A percentile compares a stretch with the other conserved stretches of the same genome.
phyloP scores from a whole-genome alignment of 2,888 invertebrate species.

The Epinotia demarniana region DNA sequence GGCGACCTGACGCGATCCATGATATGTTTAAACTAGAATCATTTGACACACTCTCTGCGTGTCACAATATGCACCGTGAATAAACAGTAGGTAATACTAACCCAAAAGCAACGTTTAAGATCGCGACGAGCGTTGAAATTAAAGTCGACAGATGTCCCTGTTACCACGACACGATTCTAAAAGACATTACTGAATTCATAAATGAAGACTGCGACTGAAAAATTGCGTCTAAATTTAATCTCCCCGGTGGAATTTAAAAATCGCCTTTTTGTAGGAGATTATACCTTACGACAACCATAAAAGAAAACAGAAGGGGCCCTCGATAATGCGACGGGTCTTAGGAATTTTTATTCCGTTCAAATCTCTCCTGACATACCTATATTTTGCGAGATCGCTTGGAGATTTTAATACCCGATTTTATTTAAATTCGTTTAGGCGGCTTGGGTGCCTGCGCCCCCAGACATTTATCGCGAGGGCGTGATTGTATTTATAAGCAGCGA shows the following conservation, averaged over 20 bases:
- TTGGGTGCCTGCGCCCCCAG: slow-evolving; percentile 77
- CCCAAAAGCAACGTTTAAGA: not conserved
- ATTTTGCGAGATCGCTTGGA: slow-evolving; percentile 81
- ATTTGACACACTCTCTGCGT: slow-evolving; percentile 22
- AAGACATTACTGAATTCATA: slow-evolving; percentile 70
- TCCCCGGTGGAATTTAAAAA: slow-evolving; percentile 82
- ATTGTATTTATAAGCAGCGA: slow-evolving; percentile 77
- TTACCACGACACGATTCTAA: slow-evolving; percentile 59
- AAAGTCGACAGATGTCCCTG: slow-evolving; percentile 57
- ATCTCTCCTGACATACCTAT: slow-evolving; percentile 84
- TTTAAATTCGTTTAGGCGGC: slow-evolving; percentile 82
- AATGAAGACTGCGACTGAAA: slow-evolving; percentile 75
- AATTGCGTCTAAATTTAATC: slow-evolving; percentile 74
- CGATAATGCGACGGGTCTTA: slow-evolving; percentile 81
- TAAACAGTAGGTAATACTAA: not conserved
- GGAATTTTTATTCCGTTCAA: slow-evolving; percentile 84
- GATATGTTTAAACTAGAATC: slow-evolving; percentile 62
- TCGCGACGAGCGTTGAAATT: slow-evolving; percentile 43
- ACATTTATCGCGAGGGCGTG: slow-evolving; percentile 80
- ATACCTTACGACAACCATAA: slow-evolving; percentile 85
- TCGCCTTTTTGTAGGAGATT: slow-evolving; percentile 84
- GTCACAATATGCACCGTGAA: slow-evolving; percentile 23
- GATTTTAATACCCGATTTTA: slow-evolving; percentile 84
- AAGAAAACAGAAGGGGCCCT: slow-evolving; percentile 83
- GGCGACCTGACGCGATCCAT: slow-evolving; percentile 64